Base-by-base conservation (phyloP, 2,113 vertebrate species). In the Cynoglossus semilaevis region DNA sequence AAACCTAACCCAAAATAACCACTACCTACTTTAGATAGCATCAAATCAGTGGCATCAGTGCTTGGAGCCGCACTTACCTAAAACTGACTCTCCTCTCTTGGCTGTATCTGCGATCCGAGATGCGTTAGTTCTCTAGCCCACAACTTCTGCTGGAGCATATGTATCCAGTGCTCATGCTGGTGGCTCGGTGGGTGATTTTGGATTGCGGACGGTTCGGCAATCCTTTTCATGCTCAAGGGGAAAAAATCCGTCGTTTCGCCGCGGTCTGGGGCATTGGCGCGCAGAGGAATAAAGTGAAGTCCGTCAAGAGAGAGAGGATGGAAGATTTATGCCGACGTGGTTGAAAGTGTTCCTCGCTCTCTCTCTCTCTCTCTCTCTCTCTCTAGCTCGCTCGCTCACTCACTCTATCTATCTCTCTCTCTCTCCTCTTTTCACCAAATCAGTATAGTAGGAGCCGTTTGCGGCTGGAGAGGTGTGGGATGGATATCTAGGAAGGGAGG, bases 191-290 rank as follows among this genome's bases (percentile, higher is more conserved):
- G 84, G 79, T 81, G 86, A 85, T 87, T 83, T 77, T 89, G 85
- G 84, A 88, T 89, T 90, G 88, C 88, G 88, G 86, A 90, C 80
- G 87, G 85, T 87, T 83, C 87, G 82, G 81, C 88, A 84, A 88
- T 89, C 87, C 89, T 90, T 90, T 80, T 91, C 90, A 92, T 92
- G 84, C 91, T 92, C 89, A 72, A 78, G 85, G 83, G 86, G 58
- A 59, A 80, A 82, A 85, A 90, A 88, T 89, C 88, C 86, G 80
- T 52, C 60, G 77, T 70, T 77, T 85, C 82, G 79, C 76, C 75
- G 79, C 67, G 79, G 72, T 85, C 75, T 83, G 70, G 67, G 72
- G 77, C 87, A 88, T 89, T 54, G 69, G 77, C 67, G 76, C 74
- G 63, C 74, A 72, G 74, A 84, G 69, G 67, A 72, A 71, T 64